These are phyloP conservation scores for Drosophila lacteicornis DNA, from an alignment of 1,140 invertebrate species.

Conservation along the genomic window DNA sequence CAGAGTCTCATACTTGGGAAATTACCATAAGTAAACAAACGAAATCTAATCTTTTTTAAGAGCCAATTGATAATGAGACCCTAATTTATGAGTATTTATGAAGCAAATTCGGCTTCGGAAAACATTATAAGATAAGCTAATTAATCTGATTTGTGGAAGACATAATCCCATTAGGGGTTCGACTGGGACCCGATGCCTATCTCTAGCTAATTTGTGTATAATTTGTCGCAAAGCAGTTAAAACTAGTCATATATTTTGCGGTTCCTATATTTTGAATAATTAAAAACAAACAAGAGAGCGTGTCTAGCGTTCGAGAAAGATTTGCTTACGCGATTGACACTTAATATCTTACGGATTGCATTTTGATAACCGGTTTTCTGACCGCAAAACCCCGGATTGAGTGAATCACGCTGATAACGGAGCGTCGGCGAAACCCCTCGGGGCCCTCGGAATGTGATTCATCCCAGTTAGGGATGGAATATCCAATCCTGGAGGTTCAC, in stretches of 20 bases:
- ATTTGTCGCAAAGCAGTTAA: constrained; percentile 15
- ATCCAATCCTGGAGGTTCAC: constrained; percentile 22
- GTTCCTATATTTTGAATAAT: constrained; percentile 5
- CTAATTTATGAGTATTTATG: neutral
- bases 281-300: constrained; percentile 15
- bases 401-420: constrained; percentile 46
- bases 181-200: constrained; percentile 12
- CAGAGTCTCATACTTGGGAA: neutral
- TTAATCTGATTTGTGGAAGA: constrained; percentile 24
- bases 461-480: constrained; percentile 8
- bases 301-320: constrained; percentile 35
- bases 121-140: neutral
- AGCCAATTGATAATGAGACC: neutral
- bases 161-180: constrained; percentile 27
- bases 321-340: constrained; percentile 36
- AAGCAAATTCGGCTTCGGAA: neutral
- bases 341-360: constrained; percentile 32
- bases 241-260: constrained; percentile 25
- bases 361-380: constrained; percentile 42
- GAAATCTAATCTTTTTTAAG: neutral
- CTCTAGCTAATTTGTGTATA: constrained; percentile 24
- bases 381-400: constrained; percentile 29
- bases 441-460: constrained; percentile 22
- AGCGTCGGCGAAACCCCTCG: constrained; percentile 12
- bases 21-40: constrained; percentile 10